Evolutionary conservation across 2,113 vertebrate species (phyloP).

Genomic region (Nematolebias whitei): DNA sequence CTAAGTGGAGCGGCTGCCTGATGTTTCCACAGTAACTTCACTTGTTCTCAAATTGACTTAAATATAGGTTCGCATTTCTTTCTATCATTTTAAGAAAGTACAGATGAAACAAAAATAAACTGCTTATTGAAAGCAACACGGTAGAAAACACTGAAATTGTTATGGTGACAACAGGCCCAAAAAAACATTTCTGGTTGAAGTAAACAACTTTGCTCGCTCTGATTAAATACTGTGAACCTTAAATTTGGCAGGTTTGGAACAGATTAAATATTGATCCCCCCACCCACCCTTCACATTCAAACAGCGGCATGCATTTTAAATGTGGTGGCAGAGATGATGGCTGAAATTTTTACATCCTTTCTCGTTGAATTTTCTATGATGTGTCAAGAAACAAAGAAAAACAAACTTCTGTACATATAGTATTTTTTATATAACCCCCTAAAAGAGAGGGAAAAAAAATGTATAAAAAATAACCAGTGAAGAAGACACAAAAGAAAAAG

Average conservation of each 20-base stretch:
- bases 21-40: neutral
- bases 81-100: neutral
- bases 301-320: constrained; percentile 4
- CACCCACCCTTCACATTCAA: neutral
- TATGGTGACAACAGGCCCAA: constrained; percentile 1
- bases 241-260: neutral
- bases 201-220: neutral
- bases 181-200: neutral
- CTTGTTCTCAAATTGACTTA: neutral
- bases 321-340: neutral
- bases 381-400: neutral
- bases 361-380: neutral
- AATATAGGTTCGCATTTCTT: neutral
- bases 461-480: neutral
- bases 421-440: too few species aligned
- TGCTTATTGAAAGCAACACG: neutral
- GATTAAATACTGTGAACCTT: constrained; percentile 1
- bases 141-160: too few species aligned
- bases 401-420: too few species aligned
- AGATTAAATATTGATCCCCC: neutral
- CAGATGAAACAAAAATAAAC: neutral
- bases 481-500: neutral
- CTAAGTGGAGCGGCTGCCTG: neutral
- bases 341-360: too few species aligned
- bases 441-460: neutral